A percentile compares a stretch with the other conserved stretches of the same genome.
These are phyloP conservation scores for Ostrea denselamellosa DNA, from an alignment of 1,140 invertebrate species.

Conservation along the genomic window DNA sequence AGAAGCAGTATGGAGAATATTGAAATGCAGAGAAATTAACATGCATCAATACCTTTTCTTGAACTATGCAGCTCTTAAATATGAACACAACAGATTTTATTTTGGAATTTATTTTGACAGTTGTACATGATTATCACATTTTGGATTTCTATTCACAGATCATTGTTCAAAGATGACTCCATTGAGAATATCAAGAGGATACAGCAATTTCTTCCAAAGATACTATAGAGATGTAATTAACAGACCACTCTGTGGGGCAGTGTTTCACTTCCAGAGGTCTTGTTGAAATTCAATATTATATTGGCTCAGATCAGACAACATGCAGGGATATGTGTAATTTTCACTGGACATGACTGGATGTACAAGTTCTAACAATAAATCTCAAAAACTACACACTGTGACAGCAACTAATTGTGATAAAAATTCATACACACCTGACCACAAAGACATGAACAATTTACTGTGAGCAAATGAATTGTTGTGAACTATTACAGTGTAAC, in stretches of 20 bases:
- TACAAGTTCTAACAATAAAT: not conserved
- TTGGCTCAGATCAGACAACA: not conserved
- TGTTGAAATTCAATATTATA: no score
- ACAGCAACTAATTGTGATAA: not conserved
- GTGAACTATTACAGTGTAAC: not conserved
- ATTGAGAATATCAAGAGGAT: constrained; percentile 32
- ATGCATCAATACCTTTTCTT: not conserved
- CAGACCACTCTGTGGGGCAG: not conserved
- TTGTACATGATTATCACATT: no score
- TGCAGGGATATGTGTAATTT: not conserved
- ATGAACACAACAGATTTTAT: no score
- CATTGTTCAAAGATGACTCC: not conserved
- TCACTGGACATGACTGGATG: not conserved
- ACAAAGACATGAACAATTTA: not conserved
- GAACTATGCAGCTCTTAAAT: not conserved
- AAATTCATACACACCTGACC: not conserved
- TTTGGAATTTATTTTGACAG: no score
- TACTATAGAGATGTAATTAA: not conserved
- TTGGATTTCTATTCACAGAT: not conserved
- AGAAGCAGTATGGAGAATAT: not conserved
- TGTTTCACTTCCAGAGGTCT: no score
- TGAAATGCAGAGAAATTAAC: not conserved
- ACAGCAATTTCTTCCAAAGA: not conserved
- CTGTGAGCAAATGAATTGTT: not conserved
- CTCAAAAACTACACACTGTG: not conserved